Percentiles rank a stretch among this genome's conserved stretches.
phyloP scores from a whole-genome alignment of 1,140 invertebrate species.

The Dendroctonus ponderosae region DNA sequence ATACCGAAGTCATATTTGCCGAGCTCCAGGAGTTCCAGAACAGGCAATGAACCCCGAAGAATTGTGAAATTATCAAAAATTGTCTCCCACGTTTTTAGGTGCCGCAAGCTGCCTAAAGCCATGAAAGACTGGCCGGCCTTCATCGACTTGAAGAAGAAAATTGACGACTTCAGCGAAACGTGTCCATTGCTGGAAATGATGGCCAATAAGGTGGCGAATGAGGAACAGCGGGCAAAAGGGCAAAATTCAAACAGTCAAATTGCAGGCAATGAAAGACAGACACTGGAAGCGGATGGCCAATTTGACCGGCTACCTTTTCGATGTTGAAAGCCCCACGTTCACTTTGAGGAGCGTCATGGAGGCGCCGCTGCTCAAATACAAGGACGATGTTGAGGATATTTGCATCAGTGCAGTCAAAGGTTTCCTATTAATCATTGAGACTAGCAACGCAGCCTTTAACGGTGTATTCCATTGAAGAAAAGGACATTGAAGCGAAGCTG shows the following conservation, averaged over 20 bases:
- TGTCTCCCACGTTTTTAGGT: constrained; percentile 53
- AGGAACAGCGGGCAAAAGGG: neutral
- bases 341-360: constrained; percentile 79
- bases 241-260: neutral
- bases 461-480: constrained; percentile 55
- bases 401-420: constrained; percentile 83
- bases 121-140: constrained; percentile 89
- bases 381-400: constrained; percentile 90
- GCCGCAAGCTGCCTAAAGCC: constrained; percentile 74
- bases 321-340: constrained; percentile 77
- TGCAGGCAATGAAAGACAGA: constrained; percentile 77
- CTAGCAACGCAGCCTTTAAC: no score
- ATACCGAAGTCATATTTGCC: constrained; percentile 76
- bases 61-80: constrained; percentile 8
- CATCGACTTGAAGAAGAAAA: constrained; percentile 82
- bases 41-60: constrained; percentile 51
- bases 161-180: constrained; percentile 87
- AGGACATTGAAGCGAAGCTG: constrained; percentile 86
- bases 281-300: constrained; percentile 81
- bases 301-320: constrained; percentile 69
- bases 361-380: constrained; percentile 76
- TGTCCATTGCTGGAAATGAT: constrained; percentile 85
- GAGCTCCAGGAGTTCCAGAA: constrained; percentile 81
- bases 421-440: neutral
- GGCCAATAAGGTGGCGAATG: constrained; percentile 66